Evolutionary conservation across 2,888 invertebrate genomes (phyloP).

Genomic region (Allophyes oxyacanthae): DNA sequence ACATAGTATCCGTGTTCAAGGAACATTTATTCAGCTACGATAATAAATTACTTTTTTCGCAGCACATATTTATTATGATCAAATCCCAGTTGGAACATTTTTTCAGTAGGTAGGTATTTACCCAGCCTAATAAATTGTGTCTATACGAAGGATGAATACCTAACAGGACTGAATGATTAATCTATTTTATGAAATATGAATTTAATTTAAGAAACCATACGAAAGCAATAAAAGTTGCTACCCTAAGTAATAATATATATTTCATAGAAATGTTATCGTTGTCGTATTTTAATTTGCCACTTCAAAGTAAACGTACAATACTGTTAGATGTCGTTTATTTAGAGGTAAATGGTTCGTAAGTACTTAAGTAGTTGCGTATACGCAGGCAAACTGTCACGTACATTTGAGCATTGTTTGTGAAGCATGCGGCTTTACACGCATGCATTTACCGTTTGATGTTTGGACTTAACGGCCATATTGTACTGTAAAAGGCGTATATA

Average conservation of each 20-base stretch:
- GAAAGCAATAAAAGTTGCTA: neutral
- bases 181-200: slow-evolving; percentile 24
- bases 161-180: slow-evolving; percentile 39
- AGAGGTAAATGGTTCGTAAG: slow-evolving; percentile 3
- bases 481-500: neutral
- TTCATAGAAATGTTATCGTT: neutral
- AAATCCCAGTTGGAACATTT: slow-evolving; percentile 43
- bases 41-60: slow-evolving; percentile 52
- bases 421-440: slow-evolving; percentile 5
- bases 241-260: too few species aligned
- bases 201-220: slow-evolving; percentile 4
- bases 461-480: slow-evolving; percentile 18
- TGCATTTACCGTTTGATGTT: slow-evolving; percentile 20
- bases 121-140: slow-evolving; percentile 36
- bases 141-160: slow-evolving; percentile 29
- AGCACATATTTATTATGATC: slow-evolving; percentile 46
- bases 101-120: slow-evolving; percentile 17
- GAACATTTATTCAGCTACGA: slow-evolving; percentile 41
- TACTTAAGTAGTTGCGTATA: slow-evolving; percentile 6
- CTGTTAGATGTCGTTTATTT: neutral
- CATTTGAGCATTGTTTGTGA: slow-evolving; percentile 16
- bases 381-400: slow-evolving; percentile 11
- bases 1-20: slow-evolving; percentile 15
- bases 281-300: neutral
- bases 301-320: neutral